Evolutionary conservation across 2,113 vertebrate genomes (phyloP).

Genomic region (Ceyx cyanopectus): DNA sequence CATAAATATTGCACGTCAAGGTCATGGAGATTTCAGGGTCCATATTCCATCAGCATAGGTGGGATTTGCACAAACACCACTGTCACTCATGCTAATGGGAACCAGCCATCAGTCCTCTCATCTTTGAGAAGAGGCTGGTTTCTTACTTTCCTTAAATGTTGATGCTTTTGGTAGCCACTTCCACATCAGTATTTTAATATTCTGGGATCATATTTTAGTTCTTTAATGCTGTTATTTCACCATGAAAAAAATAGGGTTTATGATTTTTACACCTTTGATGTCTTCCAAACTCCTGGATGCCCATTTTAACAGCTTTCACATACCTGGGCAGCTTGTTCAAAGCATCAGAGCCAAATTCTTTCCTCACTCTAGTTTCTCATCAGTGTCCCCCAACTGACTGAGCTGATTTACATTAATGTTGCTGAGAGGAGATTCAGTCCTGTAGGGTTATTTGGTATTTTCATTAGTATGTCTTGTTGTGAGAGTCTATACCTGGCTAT

Average conservation of each 20-base stretch:
- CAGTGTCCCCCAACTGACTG: background rate
- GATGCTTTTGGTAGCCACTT: background rate
- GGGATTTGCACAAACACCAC: slow-evolving; percentile 43
- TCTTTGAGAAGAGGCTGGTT: background rate
- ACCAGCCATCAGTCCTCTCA: background rate
- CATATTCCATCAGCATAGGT: slow-evolving; percentile 27
- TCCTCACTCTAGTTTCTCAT: background rate
- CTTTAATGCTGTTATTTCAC: background rate
- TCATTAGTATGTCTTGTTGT: background rate
- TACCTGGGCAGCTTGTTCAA: background rate
- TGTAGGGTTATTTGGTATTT: slow-evolving; percentile 16
- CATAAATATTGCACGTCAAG: slow-evolving; percentile 53
- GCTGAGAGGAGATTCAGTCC: background rate
- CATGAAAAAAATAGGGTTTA: background rate
- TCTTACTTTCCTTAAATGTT: background rate
- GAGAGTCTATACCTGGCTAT: background rate
- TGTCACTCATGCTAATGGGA: background rate
- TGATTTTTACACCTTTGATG: background rate
- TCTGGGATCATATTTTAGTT: background rate
- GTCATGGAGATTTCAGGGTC: slow-evolving; percentile 62
- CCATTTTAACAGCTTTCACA: background rate
- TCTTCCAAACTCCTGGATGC: background rate
- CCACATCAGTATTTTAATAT: background rate
- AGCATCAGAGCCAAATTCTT: background rate
- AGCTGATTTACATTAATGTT: background rate